Evolutionary conservation across 2,797 vertebrate genomes (phyloP), one percentile per base, ranked within the genome.

Genomic region (Dipus sagitta): DNA sequence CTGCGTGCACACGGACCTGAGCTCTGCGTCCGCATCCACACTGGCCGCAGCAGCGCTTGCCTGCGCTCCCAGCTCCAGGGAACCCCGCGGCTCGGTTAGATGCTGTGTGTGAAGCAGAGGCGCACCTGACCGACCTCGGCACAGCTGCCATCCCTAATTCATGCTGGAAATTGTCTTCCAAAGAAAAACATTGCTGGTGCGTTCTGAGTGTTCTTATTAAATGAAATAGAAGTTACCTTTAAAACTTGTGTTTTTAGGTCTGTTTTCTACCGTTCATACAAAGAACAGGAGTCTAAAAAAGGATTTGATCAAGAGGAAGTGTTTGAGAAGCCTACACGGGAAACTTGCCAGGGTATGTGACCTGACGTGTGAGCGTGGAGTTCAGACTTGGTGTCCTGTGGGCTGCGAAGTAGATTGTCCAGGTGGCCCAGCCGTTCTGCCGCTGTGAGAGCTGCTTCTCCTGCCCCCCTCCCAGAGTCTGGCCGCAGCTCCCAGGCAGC

Each of bases 241-340:
- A 58, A 28, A 92, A 86, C 34, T 2, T 95, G 23, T 93, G 38
- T 92, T 97, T 97, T 95, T 97, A 99, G 99, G 96, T 99, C 99
- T 42, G 99, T 99, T 47, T 99, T 99, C 97, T 99, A 99, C 96
- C 99, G 99, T 28, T 99, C 99, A 0, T 99, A 99, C 97, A 99
- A 99, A 98, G 99, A 99, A 93, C 99, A 99, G 95, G 99, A 99
- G 96, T 99, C 99, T 2, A 99, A 99, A 96, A 99, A 99, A 96
- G 99, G 99, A 15, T 99, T 99, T 67, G 99, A 99, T 85, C 99
- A 99, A 97, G 99, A 99, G 97, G 99, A 99, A 97, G 99, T 99
- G 94, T 99, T 99, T 97, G 99, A 99, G 98, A 99, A 99, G 94
- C 99, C 99, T 18, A 99, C 98, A 0, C 98, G 99, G 4, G 99